These are phyloP conservation scores for Dolichallabes microphthalmus DNA, from an alignment of 2,113 vertebrate species.

Conservation along the genomic window DNA sequence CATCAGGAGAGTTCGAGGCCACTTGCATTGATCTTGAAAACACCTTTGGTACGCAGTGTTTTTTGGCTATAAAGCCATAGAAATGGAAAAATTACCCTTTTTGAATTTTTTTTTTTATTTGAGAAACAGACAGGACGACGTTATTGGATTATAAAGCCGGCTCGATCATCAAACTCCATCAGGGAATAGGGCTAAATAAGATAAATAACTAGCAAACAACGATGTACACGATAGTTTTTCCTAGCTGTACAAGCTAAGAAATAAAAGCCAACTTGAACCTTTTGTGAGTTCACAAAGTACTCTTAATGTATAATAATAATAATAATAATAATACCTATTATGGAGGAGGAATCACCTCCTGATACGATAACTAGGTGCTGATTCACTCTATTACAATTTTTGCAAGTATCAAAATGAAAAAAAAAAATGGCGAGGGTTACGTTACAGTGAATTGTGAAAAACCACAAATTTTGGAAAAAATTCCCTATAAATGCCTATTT, in stretches of 20 bases:
- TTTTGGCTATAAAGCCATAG: neutral
- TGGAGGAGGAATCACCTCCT: no score
- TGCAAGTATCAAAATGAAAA: no score
- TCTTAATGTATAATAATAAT: no score
- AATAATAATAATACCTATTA: no score
- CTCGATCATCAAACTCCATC: neutral
- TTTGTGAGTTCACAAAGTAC: no score
- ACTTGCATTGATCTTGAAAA: neutral
- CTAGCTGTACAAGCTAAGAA: neutral
- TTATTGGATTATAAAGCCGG: neutral
- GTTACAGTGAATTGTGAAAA: no score
- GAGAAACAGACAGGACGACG: neutral
- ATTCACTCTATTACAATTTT: no score
- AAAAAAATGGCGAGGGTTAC: no score
- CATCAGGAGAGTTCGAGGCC: neutral
- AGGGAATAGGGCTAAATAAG: neutral
- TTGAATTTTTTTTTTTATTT: no score
- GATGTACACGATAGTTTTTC: neutral
- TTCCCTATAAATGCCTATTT: no score
- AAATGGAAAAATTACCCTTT: neutral
- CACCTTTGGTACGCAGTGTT: neutral
- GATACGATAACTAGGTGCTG: no score
- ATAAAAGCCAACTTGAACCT: neutral
- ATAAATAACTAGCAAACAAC: neutral
- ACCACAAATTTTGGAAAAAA: no score